These are phyloP conservation scores for Hapalemur alaotrensis DNA, from an alignment of 2,797 vertebrate genomes.

Conservation along the genomic window DNA sequence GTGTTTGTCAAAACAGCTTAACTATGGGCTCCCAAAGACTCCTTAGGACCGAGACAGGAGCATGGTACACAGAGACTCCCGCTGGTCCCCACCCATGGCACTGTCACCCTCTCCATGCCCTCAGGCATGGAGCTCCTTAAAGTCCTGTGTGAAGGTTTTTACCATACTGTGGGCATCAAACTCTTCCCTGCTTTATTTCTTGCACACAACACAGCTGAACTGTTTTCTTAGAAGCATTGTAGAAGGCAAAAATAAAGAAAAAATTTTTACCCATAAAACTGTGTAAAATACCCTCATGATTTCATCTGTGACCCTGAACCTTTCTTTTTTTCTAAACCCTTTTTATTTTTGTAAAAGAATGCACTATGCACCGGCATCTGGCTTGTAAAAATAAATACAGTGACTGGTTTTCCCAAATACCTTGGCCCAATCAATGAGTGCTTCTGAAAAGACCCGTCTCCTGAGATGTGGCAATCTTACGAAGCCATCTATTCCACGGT, in stretches of 20 bases:
- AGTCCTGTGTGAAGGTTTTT: neutral
- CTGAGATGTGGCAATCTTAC: conserved; percentile 31
- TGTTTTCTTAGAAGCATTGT: neutral
- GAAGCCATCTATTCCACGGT: neutral
- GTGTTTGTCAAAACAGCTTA: neutral
- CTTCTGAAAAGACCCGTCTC: conserved; percentile 37
- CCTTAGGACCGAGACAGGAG: neutral
- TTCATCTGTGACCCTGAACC: conserved; percentile 57
- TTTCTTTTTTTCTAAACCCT: neutral
- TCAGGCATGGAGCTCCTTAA: neutral
- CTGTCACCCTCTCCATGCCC: neutral
- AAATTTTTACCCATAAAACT: conserved; percentile 37
- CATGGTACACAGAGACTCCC: neutral
- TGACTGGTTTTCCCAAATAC: conserved; percentile 54
- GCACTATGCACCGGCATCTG: conserved; percentile 30
- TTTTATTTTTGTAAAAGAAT: conserved; percentile 68
- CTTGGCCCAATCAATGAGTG: neutral
- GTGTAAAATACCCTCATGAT: conserved; percentile 10
- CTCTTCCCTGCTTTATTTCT: neutral
- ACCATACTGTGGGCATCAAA: neutral
- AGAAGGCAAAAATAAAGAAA: conserved; percentile 43
- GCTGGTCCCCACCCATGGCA: rapidly evolving
- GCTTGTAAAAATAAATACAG: conserved; percentile 75
- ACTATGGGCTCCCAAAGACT: neutral
- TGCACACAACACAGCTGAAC: neutral